phyloP scores from a whole-genome alignment of 2,888 invertebrate species.

The Periphyllus acericola region DNA sequence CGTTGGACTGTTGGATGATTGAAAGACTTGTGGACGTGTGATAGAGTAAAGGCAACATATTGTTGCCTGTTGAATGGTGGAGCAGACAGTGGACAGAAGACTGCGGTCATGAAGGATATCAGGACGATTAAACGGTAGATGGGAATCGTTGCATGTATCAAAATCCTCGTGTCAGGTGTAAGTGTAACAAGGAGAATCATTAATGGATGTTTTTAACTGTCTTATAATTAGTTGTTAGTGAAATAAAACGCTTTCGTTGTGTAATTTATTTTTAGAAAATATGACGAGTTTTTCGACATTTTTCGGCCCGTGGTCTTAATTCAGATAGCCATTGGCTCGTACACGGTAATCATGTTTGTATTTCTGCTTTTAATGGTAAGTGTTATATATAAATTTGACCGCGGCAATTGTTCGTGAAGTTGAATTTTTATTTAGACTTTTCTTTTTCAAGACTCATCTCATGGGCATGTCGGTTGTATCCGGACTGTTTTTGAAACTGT shows the following conservation, averaged over 20 bases:
- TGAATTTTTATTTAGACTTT: background rate
- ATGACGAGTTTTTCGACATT: constrained; percentile 9
- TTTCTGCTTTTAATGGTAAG: background rate
- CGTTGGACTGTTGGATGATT: no score
- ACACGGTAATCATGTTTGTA: background rate
- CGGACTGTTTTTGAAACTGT: background rate
- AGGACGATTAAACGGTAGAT: no score
- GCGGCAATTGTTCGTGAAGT: background rate
- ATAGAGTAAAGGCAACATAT: no score
- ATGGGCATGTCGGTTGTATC: background rate
- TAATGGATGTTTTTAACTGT: no score
- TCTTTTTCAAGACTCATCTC: background rate
- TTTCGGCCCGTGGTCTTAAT: background rate
- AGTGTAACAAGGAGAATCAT: no score
- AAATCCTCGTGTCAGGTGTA: no score
- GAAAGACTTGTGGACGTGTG: no score
- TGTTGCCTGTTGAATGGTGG: no score
- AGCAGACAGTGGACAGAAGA: no score
- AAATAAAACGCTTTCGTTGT: background rate
- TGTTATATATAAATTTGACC: background rate
- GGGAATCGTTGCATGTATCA: no score
- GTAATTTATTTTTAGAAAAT: background rate
- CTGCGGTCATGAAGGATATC: no score
- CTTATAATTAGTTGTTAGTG: background rate
- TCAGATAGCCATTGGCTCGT: background rate